These are phyloP conservation scores for Huso huso DNA, from an alignment of 2,797 vertebrate genomes.

Conservation along the genomic window DNA sequence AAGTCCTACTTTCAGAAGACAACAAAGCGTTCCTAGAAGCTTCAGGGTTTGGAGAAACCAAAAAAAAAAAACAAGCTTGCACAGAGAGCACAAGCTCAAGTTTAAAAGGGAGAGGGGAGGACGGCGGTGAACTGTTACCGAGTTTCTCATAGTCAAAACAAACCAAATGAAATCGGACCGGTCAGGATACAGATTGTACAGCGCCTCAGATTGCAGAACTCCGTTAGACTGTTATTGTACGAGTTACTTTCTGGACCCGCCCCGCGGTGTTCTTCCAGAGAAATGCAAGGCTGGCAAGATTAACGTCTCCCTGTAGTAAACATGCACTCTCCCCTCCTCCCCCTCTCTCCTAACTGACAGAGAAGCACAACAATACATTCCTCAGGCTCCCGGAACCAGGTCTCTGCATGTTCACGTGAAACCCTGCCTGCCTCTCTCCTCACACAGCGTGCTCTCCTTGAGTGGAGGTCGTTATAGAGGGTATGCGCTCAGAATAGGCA, in stretches of 20 bases:
- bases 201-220: neutral
- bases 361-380: conserved; percentile 29
- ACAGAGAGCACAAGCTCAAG: no score
- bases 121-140: neutral
- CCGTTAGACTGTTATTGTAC: neutral
- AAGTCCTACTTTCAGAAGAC: conserved; percentile 27
- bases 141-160: neutral
- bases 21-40: neutral
- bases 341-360: conserved; percentile 17
- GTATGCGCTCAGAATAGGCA: neutral
- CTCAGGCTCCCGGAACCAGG: conserved; percentile 15
- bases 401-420: conserved; percentile 48
- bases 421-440: conserved; percentile 38
- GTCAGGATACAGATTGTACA: neutral
- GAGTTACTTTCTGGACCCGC: neutral
- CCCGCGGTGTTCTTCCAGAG: neutral
- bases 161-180: neutral
- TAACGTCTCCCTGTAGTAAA: conserved; percentile 32
- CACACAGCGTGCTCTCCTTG: conserved; percentile 44
- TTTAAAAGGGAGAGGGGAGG: neutral
- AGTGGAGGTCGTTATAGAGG: conserved; percentile 26
- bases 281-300: neutral
- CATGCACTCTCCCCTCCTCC: conserved; percentile 58
- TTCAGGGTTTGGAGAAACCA: neutral
- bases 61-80: neutral